Evolutionary conservation across 2,113 vertebrate species (phyloP).

Genomic region (Blennius ocellaris): DNA sequence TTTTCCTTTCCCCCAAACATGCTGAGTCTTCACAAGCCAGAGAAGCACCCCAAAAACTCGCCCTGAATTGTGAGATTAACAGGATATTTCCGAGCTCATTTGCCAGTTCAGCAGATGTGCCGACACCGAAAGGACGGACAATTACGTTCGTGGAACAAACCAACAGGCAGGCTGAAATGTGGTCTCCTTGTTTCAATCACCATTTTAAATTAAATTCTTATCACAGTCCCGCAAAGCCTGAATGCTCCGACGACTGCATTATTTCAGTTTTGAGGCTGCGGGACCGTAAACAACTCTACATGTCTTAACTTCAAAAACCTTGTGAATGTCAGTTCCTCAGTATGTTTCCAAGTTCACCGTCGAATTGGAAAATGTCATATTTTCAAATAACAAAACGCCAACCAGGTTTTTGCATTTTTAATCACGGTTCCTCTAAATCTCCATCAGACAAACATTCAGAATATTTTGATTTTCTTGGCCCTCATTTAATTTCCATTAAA

Average conservation of each 20-base stretch:
- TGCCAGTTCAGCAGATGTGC: not conserved
- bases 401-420: conserved; percentile 66
- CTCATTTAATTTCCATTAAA: conserved; percentile 40
- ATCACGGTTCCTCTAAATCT: too few species aligned
- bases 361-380: conserved; percentile 53
- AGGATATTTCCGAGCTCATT: conserved; percentile 11
- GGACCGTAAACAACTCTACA: too few species aligned
- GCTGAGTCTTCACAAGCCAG: conserved; percentile 6
- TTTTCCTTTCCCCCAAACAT: not conserved
- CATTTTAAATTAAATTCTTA: too few species aligned
- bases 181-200: too few species aligned
- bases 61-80: not conserved
- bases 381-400: conserved; percentile 68
- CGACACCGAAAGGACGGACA: not conserved
- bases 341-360: too few species aligned
- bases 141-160: not conserved
- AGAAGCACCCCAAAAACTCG: not conserved
- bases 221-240: too few species aligned
- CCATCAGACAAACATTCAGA: conserved; percentile 8
- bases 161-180: not conserved
- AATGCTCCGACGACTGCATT: too few species aligned
- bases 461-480: conserved; percentile 29
- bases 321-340: too few species aligned
- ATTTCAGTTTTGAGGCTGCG: too few species aligned
- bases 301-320: too few species aligned